These are phyloP conservation scores for Diaprepes abbreviatus DNA, from an alignment of 2,888 invertebrate species.

Conservation along the genomic window DNA sequence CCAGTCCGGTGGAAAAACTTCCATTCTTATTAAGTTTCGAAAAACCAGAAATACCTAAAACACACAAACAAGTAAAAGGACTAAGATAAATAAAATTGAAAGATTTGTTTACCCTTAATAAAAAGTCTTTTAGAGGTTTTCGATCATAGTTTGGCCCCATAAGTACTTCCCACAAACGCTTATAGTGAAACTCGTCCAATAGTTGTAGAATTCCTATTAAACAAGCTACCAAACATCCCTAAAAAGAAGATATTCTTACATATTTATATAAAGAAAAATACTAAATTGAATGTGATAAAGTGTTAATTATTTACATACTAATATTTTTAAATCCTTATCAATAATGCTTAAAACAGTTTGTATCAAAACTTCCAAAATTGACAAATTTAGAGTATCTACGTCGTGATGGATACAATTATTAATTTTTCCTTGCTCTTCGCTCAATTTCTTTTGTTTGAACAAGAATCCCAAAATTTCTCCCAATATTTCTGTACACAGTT, in stretches of 20 bases:
- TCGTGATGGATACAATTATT: conserved; percentile 81
- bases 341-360: conserved; percentile 87
- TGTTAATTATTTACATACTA: too few relatives aligned
- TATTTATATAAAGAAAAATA: too few relatives aligned
- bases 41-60: conserved; percentile 72
- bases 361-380: conserved; percentile 86
- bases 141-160: conserved; percentile 78
- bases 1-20: conserved; percentile 92
- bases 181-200: conserved; percentile 90
- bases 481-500: conserved; percentile 88
- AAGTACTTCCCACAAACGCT: conserved; percentile 86
- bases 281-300: too few relatives aligned
- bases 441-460: conserved; percentile 69
- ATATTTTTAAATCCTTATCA: conserved; percentile 74
- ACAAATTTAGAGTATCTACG: conserved; percentile 85
- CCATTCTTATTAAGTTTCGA: conserved; percentile 82
- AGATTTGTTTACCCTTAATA: conserved; percentile 75
- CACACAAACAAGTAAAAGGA: too few relatives aligned
- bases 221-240: conserved; percentile 90
- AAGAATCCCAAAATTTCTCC: conserved; percentile 84
- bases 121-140: conserved; percentile 87
- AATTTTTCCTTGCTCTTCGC: conserved; percentile 71
- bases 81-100: too few relatives aligned
- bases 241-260: too few relatives aligned
- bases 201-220: conserved; percentile 88